Conservation (phyloP, 2,113 vertebrate genomes). For the Puffinus mauretanicus region DNA sequence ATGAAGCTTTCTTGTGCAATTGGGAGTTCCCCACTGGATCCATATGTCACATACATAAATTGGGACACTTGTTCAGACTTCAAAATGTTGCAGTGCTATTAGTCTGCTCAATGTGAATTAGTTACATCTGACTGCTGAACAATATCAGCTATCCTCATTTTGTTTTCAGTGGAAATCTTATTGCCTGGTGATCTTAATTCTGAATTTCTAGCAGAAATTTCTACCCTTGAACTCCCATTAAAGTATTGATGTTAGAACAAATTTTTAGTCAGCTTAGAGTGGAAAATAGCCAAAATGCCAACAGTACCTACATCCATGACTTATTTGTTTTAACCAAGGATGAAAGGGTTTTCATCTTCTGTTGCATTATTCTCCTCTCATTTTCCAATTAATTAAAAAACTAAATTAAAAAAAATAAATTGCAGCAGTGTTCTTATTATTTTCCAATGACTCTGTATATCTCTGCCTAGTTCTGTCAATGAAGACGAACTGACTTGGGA, state of each 20-base stretch:
- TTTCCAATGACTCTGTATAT: neutral
- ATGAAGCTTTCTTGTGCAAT: conserved; percentile 27
- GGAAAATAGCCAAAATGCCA: neutral
- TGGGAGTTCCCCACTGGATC: neutral
- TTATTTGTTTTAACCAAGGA: neutral
- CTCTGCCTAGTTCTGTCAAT: neutral
- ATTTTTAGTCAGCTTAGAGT: neutral
- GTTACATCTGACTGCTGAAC: neutral
- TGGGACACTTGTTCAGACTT: neutral
- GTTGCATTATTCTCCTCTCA: neutral
- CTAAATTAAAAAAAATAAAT: neutral
- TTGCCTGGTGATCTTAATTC: neutral
- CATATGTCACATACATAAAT: conserved; percentile 9
- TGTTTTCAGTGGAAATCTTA: neutral
- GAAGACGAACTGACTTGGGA: neutral
- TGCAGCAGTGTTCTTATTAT: neutral
- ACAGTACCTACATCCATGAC: neutral
- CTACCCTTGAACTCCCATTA: neutral
- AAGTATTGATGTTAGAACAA: neutral
- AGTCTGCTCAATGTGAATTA: neutral
- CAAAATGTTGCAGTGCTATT: neutral
- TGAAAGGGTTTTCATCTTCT: neutral
- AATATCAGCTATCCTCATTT: neutral
- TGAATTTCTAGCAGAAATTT: neutral
- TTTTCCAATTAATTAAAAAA: neutral